Base-by-base conservation (phyloP, 2,888 invertebrate species). In the Antheraea assamensis region DNA sequence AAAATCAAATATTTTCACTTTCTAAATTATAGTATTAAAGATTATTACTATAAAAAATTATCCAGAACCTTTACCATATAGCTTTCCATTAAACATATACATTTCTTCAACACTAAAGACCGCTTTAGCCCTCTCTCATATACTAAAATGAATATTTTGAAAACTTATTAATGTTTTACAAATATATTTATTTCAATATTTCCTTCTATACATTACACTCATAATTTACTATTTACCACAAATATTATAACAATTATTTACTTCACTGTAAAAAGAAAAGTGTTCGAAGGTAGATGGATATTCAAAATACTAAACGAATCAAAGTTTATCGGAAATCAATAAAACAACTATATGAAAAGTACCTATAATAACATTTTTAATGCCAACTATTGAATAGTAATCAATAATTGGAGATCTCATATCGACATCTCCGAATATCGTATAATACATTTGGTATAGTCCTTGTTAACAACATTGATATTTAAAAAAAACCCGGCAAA, bases 401-500 rank as follows among this genome's bases (percentile, higher is more conserved):
- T 55, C 35, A 19, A 64, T 27, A 64, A 64, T 30, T 64, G 30
- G 27, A 27, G 27, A 64, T 64, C 27, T 64, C 47, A 17, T 52
- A 17, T 70, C 24, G 55, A 31, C 24, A 27, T 70, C 27, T 49
- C n/a, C 13, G 30, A 21, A 47, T 58, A 42, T 58, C 30, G 71
- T 49, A 52, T 73, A 47, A 31, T 76, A 77, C 77, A 76, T 77
- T 77, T 73, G 73, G 73, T 70, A 74, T 72, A 52, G 71, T 42
- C 61, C 70, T 58, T 66, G 31, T 72, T 68, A 70, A 76, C 74
- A n/a, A 72, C 71, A 74, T 73, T 73, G 71, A 75, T 74, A 74
- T 71, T 78, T 78, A 70, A 78, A 78, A 76, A 78, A 71, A 35
- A 61, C 58, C 74, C 75, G 73, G 74, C 31, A 58, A 73, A 70